Conservation (phyloP, 2,797 vertebrate species). For the Telmatherina bonti region DNA sequence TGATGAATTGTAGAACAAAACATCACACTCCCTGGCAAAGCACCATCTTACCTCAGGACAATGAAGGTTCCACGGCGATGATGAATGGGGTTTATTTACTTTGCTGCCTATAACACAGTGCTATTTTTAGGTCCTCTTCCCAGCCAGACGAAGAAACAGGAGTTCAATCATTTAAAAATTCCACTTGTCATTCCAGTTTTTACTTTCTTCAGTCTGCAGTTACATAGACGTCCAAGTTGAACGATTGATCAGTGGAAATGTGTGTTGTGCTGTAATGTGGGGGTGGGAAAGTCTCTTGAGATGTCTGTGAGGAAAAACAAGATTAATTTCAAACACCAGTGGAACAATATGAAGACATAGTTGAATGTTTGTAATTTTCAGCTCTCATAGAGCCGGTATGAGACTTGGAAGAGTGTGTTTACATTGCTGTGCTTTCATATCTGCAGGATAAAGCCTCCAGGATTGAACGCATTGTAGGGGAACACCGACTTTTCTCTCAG, state of each 20-base stretch:
- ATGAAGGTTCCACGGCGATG: conserved; percentile 46
- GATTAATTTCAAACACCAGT: conserved; percentile 37
- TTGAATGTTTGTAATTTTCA: conserved; percentile 4
- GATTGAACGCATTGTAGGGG: conserved; percentile 91
- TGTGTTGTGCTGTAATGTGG: conserved; percentile 25
- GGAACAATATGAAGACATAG: conserved; percentile 34
- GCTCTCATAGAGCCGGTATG: conserved; percentile 2
- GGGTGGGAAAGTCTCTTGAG: conserved; percentile 51
- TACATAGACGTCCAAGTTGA: conserved; percentile 43
- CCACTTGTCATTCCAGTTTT: conserved; percentile 47
- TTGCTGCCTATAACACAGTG: conserved; percentile 32
- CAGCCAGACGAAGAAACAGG: conserved; percentile 65
- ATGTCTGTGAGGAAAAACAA: conserved; percentile 37
- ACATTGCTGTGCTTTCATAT: conserved; percentile 32
- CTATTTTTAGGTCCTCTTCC: conserved; percentile 76
- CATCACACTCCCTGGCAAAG: conserved; percentile 38
- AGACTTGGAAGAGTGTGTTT: conserved; percentile 31
- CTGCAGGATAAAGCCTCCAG: conserved; percentile 93
- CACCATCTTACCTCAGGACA: conserved; percentile 52
- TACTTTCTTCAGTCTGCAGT: conserved; percentile 28
- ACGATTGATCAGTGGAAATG: conserved; percentile 28
- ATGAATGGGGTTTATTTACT: conserved; percentile 75
- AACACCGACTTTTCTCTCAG: conserved; percentile 93
- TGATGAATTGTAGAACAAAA: conserved; percentile 46
- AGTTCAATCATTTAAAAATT: conserved; percentile 57